phyloP scores from a whole-genome alignment of 2,113 vertebrate species.

The Cephalopholis sonnerati region DNA sequence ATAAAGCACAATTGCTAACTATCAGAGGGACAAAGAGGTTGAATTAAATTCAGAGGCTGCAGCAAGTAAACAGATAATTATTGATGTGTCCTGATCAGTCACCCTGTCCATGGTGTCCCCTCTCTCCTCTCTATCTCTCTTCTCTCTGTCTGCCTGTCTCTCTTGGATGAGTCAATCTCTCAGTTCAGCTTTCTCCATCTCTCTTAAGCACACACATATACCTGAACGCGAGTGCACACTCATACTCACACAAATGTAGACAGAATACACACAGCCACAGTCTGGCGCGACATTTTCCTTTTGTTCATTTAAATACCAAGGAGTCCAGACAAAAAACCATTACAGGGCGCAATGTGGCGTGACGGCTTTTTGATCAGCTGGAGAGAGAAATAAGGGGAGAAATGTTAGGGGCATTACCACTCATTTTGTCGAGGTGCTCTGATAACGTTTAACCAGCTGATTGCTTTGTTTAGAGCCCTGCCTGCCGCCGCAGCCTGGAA shows the following conservation, averaged over 20 bases:
- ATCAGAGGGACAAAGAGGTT: conserved; percentile 31
- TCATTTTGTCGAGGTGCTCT: conserved; percentile 59
- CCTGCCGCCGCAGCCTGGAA: background rate
- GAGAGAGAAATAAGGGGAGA: conserved; percentile 49
- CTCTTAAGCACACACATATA: background rate
- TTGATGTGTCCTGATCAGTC: conserved; percentile 55
- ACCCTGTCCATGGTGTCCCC: conserved; percentile 18
- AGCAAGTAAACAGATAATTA: conserved; percentile 52
- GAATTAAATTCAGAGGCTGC: conserved; percentile 18
- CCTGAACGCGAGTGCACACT: background rate
- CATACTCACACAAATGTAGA: background rate
- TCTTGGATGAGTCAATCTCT: conserved; percentile 45
- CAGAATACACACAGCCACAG: conserved; percentile 9
- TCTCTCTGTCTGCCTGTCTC: background rate
- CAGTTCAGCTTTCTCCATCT: background rate
- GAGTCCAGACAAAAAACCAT: conserved; percentile 60
- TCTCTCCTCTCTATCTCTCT: background rate
- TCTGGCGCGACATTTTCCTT: conserved; percentile 27
- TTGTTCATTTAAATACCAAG: conserved; percentile 68
- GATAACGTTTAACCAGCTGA: conserved; percentile 64
- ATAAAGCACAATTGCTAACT: conserved; percentile 15
- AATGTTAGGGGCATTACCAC: conserved; percentile 52
- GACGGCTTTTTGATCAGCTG: conserved; percentile 60
- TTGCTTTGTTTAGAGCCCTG: conserved; percentile 61
- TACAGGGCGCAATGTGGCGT: conserved; percentile 68